Evolutionary conservation across 2,113 vertebrate genomes (phyloP).

Genomic region (Glaucidium brasilianum): DNA sequence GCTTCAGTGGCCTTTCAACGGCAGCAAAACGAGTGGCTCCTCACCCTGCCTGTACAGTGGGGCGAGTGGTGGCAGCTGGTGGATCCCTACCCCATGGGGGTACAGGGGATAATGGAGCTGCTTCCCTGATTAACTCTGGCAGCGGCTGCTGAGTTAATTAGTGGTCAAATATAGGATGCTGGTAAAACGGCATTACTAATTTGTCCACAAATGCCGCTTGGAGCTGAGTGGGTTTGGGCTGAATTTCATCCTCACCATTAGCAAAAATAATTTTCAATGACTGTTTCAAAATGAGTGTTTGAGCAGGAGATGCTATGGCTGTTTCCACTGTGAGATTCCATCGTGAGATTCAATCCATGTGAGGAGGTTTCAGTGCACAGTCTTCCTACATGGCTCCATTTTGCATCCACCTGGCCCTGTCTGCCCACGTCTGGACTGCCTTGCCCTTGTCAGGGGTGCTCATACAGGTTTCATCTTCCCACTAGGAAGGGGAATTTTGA

Average conservation of each 20-base stretch:
- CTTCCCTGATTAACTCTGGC: conserved; percentile 50
- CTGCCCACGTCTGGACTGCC: background rate
- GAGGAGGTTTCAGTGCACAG: background rate
- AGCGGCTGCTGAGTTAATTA: conserved; percentile 67
- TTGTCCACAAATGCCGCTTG: background rate
- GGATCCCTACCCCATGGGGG: background rate
- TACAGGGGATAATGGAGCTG: background rate
- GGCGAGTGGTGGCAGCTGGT: conserved; percentile 3
- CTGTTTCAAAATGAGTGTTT: background rate
- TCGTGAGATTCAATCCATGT: fast-evolving
- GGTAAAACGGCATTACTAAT: background rate
- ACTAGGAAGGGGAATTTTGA: background rate
- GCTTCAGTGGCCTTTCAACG: background rate
- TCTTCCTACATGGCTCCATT: background rate
- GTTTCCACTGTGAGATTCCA: background rate
- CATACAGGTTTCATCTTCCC: background rate
- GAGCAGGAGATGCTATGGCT: background rate
- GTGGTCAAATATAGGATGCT: background rate
- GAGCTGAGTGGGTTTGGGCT: background rate
- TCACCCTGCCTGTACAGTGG: background rate
- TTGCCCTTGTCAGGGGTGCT: background rate
- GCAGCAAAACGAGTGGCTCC: background rate
- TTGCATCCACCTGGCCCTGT: background rate
- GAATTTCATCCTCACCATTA: background rate
- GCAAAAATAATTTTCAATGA: background rate